Conservation (phyloP, 2,888 invertebrate species). For the Margaritifera margaritifera region DNA sequence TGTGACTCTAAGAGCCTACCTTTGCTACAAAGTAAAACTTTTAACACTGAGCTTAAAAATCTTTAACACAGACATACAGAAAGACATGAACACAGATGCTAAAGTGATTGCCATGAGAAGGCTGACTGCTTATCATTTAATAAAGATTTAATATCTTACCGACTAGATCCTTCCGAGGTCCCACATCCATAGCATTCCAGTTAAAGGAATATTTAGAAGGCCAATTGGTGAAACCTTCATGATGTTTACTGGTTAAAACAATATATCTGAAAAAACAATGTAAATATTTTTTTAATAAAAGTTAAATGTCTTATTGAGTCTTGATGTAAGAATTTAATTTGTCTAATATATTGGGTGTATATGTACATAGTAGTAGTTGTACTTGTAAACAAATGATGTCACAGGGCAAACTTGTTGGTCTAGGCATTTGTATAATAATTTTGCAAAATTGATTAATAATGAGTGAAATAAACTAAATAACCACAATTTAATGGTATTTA, state of each 20-base stretch:
- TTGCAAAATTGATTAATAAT: too few species aligned
- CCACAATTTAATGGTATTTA: too few species aligned
- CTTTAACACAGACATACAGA: too few species aligned
- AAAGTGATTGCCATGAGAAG: too few species aligned
- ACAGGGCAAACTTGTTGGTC: too few species aligned
- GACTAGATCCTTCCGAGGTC: slow-evolving; percentile 85
- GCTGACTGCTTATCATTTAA: too few species aligned
- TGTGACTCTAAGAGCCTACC: too few species aligned
- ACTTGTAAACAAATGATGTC: not conserved
- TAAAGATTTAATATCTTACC: slow-evolving; percentile 72
- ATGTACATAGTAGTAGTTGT: not conserved
- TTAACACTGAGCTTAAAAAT: too few species aligned
- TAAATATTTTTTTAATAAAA: not conserved
- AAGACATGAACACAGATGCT: too few species aligned
- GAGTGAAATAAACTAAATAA: too few species aligned
- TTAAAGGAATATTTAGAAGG: slow-evolving; percentile 86
- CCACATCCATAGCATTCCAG: slow-evolving; percentile 88
- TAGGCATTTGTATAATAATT: too few species aligned
- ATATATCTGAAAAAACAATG: slow-evolving; percentile 78
- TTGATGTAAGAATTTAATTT: not conserved
- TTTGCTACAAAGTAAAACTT: too few species aligned
- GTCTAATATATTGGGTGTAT: not conserved
- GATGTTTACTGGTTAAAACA: slow-evolving; percentile 90
- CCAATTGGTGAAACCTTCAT: slow-evolving; percentile 89
- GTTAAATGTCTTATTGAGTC: not conserved